Percentiles rank a stretch among this genome's conserved stretches.
Evolutionary conservation across 2,888 invertebrate genomes (phyloP).

Genomic region (Microplitis manilae): DNA sequence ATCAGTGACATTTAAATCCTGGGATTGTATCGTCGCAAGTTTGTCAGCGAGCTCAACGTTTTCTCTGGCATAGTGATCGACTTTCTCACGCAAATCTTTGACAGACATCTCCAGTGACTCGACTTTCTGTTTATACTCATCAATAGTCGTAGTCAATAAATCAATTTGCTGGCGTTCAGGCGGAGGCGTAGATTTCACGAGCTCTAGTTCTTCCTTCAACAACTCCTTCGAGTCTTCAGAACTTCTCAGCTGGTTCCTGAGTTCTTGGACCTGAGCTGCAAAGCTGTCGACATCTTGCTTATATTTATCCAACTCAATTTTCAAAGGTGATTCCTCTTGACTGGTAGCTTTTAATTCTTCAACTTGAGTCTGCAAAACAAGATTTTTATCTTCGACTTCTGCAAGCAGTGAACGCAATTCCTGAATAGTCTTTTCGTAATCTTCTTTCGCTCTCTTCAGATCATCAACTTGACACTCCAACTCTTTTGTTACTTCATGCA

Average conservation of each 20-base stretch:
- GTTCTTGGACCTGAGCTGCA: constrained; percentile 23
- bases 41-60: constrained; percentile 49
- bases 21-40: constrained; percentile 47
- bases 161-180: constrained; percentile 3
- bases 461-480: constrained; percentile 34
- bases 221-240: constrained; percentile 12
- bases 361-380: constrained; percentile 20
- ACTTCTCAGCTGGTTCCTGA: constrained; percentile 27
- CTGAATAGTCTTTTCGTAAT: constrained; percentile 17
- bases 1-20: constrained; percentile 38
- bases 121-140: constrained; percentile 16
- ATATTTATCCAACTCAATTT: constrained; percentile 31
- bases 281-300: constrained; percentile 37
- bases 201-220: constrained; percentile 7
- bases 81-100: constrained; percentile 51
- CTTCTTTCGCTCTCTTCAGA: constrained; percentile 38
- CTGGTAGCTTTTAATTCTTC: constrained; percentile 20
- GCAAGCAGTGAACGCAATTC: constrained; percentile 29
- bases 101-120: constrained; percentile 14
- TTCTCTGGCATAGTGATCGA: constrained; percentile 68
- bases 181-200: constrained; percentile 14
- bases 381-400: constrained; percentile 28
- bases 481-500: constrained; percentile 10
- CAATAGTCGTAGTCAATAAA: neutral
- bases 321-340: neutral